Conservation (phyloP, 2,797 vertebrate genomes). For the Alectoris magna region DNA sequence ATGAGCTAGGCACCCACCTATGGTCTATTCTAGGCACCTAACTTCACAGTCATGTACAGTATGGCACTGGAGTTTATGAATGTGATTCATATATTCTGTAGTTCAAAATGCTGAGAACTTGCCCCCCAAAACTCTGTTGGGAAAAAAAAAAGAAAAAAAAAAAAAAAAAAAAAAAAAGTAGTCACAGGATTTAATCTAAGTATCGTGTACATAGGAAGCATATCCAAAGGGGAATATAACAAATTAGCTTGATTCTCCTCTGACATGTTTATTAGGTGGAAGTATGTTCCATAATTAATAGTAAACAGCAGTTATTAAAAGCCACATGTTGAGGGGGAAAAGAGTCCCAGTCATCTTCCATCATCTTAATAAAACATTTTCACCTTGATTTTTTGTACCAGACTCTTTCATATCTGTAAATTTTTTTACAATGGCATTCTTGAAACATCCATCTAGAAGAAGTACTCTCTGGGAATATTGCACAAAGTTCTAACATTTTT, state of each 20-base stretch:
- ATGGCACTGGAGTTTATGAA: not conserved
- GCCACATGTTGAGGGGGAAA: not conserved
- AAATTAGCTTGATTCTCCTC: slow-evolving; percentile 47
- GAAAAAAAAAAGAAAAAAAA: no score
- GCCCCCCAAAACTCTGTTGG: not conserved
- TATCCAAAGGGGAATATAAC: slow-evolving; percentile 43
- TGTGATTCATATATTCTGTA: not conserved
- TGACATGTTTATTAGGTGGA: slow-evolving; percentile 18
- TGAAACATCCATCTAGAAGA: not conserved
- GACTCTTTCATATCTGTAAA: not conserved
- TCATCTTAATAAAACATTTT: slow-evolving; percentile 20
- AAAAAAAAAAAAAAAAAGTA: not conserved
- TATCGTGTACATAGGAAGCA: not conserved
- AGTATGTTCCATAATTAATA: slow-evolving; percentile 58
- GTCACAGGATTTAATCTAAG: not conserved
- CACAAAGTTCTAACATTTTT: not conserved
- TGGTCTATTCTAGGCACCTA: slow-evolving; percentile 8
- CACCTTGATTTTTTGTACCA: not conserved
- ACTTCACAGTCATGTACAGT: not conserved
- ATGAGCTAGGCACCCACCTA: not conserved
- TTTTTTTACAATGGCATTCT: not conserved
- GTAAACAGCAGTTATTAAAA: slow-evolving; percentile 60
- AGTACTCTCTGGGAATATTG: not conserved
- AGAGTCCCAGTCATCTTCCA: slow-evolving; percentile 18
- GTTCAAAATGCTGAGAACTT: not conserved